These are phyloP conservation scores for Chiloscyllium punctatum DNA, from an alignment of 2,797 vertebrate genomes.

Conservation along the genomic window DNA sequence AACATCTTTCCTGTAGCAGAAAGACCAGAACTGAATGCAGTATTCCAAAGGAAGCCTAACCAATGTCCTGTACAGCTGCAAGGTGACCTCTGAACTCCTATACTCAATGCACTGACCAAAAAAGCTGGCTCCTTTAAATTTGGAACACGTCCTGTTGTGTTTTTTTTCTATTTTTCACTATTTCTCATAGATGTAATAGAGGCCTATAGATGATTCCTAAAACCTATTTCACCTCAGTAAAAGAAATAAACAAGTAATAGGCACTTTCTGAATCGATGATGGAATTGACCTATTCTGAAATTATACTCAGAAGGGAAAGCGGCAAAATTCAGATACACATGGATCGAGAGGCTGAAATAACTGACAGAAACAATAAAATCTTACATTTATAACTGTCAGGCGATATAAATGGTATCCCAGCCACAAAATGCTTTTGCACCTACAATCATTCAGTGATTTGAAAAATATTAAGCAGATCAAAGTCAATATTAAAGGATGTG, in stretches of 20 bases:
- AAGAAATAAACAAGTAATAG: conserved; percentile 19
- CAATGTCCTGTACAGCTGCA: too few relatives aligned
- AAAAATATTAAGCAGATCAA: conserved; percentile 2
- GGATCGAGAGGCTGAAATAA: not conserved
- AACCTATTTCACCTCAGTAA: not conserved
- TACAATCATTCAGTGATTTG: conserved; percentile 1
- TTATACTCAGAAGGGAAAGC: not conserved
- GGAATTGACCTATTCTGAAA: conserved; percentile 11
- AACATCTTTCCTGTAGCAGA: too few relatives aligned
- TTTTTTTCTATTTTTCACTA: not conserved
- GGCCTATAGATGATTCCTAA: not conserved
- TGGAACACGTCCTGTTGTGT: not conserved
- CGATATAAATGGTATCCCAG: not conserved
- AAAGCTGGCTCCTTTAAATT: not conserved
- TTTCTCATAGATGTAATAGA: not conserved
- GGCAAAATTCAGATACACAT: not conserved
- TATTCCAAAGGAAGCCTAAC: too few relatives aligned
- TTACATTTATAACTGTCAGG: not conserved
- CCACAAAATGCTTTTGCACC: not conserved
- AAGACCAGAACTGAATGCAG: too few relatives aligned
- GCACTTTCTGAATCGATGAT: conserved; percentile 1
- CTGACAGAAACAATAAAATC: not conserved
- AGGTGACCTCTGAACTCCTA: too few relatives aligned
- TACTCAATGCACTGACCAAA: too few relatives aligned
- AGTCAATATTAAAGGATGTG: not conserved